phyloP scores from a whole-genome alignment of 2,113 vertebrate genomes.

The Dolichallabes microphthalmus region DNA sequence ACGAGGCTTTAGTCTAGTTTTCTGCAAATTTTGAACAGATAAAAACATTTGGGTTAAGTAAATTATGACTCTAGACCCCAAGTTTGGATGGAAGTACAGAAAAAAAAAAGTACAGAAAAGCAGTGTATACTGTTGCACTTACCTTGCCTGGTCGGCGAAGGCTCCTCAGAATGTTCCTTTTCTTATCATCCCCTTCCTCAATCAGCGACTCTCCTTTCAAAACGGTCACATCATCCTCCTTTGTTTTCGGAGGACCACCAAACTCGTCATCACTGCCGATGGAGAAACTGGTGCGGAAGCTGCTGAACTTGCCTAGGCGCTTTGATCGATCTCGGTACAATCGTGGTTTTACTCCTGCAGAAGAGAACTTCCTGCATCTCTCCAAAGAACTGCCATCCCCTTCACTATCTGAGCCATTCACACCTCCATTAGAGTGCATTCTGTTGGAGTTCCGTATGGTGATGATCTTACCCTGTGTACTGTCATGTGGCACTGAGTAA shows the following conservation, averaged over 20 bases:
- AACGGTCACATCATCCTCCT: constrained; percentile 83
- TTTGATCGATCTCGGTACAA: constrained; percentile 87
- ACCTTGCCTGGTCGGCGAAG: constrained; percentile 92
- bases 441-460: constrained; percentile 95
- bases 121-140: constrained; percentile 38
- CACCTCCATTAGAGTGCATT: constrained; percentile 82
- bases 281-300: constrained; percentile 84
- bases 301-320: constrained; percentile 87
- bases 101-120: neutral
- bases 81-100: neutral
- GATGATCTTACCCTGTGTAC: constrained; percentile 98
- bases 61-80: neutral
- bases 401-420: constrained; percentile 93
- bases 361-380: constrained; percentile 78
- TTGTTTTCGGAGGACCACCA: constrained; percentile 80
- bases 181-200: constrained; percentile 77
- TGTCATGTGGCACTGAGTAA: constrained; percentile 95
- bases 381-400: constrained; percentile 90
- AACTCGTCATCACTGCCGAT: constrained; percentile 92
- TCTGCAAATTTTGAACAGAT: constrained; percentile 69
- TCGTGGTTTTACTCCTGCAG: constrained; percentile 79
- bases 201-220: constrained; percentile 82
- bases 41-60: constrained; percentile 24
- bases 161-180: constrained; percentile 91
- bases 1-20: constrained; percentile 86